phyloP scores from a whole-genome alignment of 2,797 vertebrate genomes.

The Menidia menidia region DNA sequence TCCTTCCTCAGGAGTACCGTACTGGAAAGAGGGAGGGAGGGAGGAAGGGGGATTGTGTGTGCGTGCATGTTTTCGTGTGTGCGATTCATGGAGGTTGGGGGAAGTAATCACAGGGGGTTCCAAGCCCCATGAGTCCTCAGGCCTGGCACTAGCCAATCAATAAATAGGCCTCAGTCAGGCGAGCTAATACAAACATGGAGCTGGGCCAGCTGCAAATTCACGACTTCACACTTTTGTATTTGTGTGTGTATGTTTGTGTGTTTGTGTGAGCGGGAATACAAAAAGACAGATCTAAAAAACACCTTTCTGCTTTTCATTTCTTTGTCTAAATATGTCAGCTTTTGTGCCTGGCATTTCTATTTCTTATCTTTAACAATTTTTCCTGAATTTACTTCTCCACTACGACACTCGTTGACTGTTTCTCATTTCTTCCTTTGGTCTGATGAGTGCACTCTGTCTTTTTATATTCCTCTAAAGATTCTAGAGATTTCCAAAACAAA shows the following conservation, averaged over 20 bases:
- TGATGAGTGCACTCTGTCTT: constrained; percentile 22
- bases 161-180: constrained; percentile 83
- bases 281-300: constrained; percentile 54
- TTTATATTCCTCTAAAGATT: constrained; percentile 32
- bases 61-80: constrained; percentile 43
- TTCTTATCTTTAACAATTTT: constrained; percentile 5
- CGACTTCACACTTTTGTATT: constrained; percentile 54
- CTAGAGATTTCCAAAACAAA: constrained; percentile 47
- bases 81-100: constrained; percentile 65
- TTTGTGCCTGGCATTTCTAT: constrained; percentile 28
- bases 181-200: constrained; percentile 84
- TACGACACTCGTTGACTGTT: constrained; percentile 25
- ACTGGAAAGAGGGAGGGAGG: constrained; percentile 41
- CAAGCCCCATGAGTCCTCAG: constrained; percentile 73
- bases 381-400: constrained; percentile 11
- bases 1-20: constrained; percentile 64
- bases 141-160: constrained; percentile 87
- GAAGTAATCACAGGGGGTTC: constrained; percentile 28
- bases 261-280: constrained; percentile 39
- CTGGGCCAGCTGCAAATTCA: constrained; percentile 70
- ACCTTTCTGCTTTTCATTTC: constrained; percentile 52
- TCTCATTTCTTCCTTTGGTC: constrained; percentile 44
- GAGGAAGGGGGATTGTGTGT: constrained; percentile 21
- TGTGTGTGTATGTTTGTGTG: constrained; percentile 25
- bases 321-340: constrained; percentile 41